Evolutionary conservation across 1,140 invertebrate species (phyloP), one percentile per base, ranked within the genome.

Genomic region (Cyrtorhinus lividipennis): DNA sequence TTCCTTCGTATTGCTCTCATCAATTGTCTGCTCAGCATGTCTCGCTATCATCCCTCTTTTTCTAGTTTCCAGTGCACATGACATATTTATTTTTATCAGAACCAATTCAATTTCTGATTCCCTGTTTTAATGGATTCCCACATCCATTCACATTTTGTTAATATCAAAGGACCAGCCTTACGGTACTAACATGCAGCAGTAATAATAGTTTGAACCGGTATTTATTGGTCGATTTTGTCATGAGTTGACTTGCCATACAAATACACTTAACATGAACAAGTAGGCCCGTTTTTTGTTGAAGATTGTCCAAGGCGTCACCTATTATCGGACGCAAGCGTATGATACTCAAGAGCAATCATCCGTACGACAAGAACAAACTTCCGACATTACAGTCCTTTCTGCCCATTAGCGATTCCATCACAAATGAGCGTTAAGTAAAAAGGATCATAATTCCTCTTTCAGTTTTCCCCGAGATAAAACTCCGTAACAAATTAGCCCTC

Each of bases 391-490:
- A 10, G 48, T 53, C 20, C 48, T 20, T 53, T 53, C 48, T 20
- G 48, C 48, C 48, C 48, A 53, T 53, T 53, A 53, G 48, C 48
- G 20, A 53, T 53, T 53, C 48, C 48, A 53, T 53, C 48, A 15
- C 48, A 22, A 53, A 53, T 53, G 48, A 53, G 56, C 56, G 56
- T 58, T 58, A 25, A 58, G 56, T 58, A 58, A 58, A 58, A 58
- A 58, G 56, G 56, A 24, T 58, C 25, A 58, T 58, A 58, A 58
- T 58, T 24, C 22, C 56, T 18, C 26, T 22, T 58, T 12, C 56
- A 20, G 3, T 23, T 58, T 58, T 12, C 56, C 24, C 24, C 8
- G 56, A 58, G 56, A 53, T 53, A 53, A 53, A 53, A 53, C 12
- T 53, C 48, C 12, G 10, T 53, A 53, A 53, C 48, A 53, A 53